Evolutionary conservation across 2,888 invertebrate genomes (phyloP), one percentile per base, ranked within the genome.

Genomic region (Caenorhabditis sulstoni): DNA sequence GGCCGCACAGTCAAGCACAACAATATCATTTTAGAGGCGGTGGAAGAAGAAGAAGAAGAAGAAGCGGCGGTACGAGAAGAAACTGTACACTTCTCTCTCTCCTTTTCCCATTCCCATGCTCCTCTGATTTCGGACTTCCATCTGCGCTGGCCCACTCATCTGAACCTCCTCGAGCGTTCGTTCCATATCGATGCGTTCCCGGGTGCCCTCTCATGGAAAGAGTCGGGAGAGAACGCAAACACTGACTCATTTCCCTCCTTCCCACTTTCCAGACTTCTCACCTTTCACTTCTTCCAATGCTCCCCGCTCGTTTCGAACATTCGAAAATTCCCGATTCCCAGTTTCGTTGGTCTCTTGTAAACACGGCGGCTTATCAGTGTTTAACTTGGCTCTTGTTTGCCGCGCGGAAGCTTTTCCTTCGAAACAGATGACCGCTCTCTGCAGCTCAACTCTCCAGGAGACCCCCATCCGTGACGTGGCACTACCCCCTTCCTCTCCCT

Each of bases 201-300:
- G n/a, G n/a, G n/a, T n/a, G n/a, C n/a, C n/a, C n/a, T n/a, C n/a
- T n/a, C n/a, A n/a, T n/a, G n/a, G n/a, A n/a, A 64, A 64, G 64
- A 64, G 73, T 58, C 64, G 57, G 41, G 64, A 55, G 73, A 23
- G 73, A 73, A 62, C 73, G 73, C 73, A 73, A 73, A 73, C 73
- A 73, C 37, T 64, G 73, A 73, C 64, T 73, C 73, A 73, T 49
- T 7, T 7, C 1, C 16, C 49, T 16, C 37, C n/a, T 37, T n/a
- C 14, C 23, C n/a, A n/a, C n/a, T n/a, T 22, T 23, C 35, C 5
- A 9, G n/a, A 1, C 35, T 0, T 58, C 37, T 62, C 50, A 39
- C 47, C 49, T 64, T 57, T 64, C 64, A 57, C 29, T 47, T 20
- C 47, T 52, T 64, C 52, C 61, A 64, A 64, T 73, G 71, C 64